phyloP scores from a whole-genome alignment of 2,797 vertebrate genomes.

The Coregonus sp. region DNA sequence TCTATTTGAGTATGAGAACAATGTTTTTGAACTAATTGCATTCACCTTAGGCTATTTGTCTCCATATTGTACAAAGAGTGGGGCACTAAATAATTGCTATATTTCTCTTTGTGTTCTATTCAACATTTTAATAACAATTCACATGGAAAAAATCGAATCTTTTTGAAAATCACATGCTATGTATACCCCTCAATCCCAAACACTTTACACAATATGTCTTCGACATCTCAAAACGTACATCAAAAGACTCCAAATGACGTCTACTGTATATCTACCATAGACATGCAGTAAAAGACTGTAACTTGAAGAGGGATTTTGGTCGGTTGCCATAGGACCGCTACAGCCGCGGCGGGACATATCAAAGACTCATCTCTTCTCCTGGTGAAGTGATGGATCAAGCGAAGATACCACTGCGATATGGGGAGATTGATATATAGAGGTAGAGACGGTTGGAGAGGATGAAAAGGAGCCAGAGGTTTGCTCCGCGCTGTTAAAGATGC shows the following conservation, averaged over 20 bases:
- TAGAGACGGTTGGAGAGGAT: not conserved
- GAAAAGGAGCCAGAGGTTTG: not conserved
- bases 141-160: not conserved
- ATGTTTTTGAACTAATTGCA: not conserved
- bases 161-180: constrained; percentile 2
- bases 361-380: not conserved
- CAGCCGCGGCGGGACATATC: not conserved
- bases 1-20: not conserved
- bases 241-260: constrained; percentile 20
- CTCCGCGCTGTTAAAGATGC: not conserved
- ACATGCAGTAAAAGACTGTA: constrained; percentile 9
- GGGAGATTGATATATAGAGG: not conserved
- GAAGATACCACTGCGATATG: not conserved
- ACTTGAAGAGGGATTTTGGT: constrained; percentile 14
- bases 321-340: constrained; percentile 14
- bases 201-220: constrained; percentile 9
- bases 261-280: constrained; percentile 11
- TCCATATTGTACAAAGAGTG: not conserved
- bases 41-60: not conserved
- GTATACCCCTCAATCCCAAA: not conserved
- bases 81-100: not conserved
- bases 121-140: constrained; percentile 2
- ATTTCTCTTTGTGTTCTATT: not conserved
- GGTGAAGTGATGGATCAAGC: not conserved
- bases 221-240: constrained; percentile 1